Evolutionary conservation across 2,797 vertebrate species (phyloP).

Genomic region (Premnoplex brunnescens): DNA sequence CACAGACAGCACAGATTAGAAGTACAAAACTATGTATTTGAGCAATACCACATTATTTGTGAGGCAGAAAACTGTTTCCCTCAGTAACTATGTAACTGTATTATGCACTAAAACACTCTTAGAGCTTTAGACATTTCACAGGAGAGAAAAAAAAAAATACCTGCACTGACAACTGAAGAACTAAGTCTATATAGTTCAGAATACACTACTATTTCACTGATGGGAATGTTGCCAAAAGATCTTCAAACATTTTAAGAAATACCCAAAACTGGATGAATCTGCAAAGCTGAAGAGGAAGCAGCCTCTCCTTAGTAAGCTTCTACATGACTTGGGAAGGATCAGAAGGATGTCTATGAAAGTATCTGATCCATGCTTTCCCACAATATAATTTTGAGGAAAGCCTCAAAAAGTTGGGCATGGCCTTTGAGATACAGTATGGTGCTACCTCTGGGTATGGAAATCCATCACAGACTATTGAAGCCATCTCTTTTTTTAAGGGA

Average conservation of each 20-base stretch:
- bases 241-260: neutral
- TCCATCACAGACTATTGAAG: neutral
- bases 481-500: neutral
- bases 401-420: neutral
- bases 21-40: neutral
- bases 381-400: neutral
- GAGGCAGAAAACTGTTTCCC: neutral
- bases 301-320: neutral
- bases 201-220: neutral
- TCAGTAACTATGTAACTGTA: neutral
- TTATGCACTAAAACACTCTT: neutral
- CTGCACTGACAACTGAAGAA: neutral
- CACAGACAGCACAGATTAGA: fast-evolving
- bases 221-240: neutral
- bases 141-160: neutral
- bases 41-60: neutral
- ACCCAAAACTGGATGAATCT: neutral
- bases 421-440: neutral
- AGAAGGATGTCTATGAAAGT: neutral
- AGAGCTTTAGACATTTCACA: neutral
- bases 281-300: neutral
- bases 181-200: neutral
- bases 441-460: neutral
- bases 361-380: neutral
- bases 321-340: neutral